Percentiles rank a stretch among this genome's conserved stretches.
phyloP scores from a whole-genome alignment of 2,797 vertebrate species.

The Pyrocephalus nanus region DNA sequence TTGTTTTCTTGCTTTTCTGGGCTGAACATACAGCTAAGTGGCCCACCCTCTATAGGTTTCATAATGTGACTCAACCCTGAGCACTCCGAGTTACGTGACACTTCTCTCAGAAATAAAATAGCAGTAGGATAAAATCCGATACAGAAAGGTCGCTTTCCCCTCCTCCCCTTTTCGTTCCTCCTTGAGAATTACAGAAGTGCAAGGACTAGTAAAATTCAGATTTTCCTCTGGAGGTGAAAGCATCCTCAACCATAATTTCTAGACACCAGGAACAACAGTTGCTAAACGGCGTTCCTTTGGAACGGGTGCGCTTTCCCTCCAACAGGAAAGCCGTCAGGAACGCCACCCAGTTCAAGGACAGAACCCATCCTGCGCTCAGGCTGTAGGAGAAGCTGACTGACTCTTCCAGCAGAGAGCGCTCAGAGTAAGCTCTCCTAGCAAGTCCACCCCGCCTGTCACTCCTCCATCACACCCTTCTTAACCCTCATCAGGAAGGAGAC shows the following conservation, averaged over 20 bases:
- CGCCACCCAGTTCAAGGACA: accelerated
- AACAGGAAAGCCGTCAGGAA: accelerated
- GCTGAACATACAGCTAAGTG: accelerated
- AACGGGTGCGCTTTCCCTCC: accelerated
- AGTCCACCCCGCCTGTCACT: accelerated
- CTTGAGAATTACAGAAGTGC: background rate
- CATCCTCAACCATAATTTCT: background rate
- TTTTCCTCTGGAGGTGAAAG: background rate
- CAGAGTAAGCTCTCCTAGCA: background rate
- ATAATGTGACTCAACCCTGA: background rate
- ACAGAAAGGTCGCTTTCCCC: background rate
- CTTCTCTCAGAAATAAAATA: background rate
- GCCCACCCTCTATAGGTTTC: accelerated
- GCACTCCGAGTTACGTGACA: background rate
- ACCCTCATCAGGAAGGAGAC: background rate
- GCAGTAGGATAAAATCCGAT: background rate
- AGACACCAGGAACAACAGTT: background rate
- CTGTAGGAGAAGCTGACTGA: accelerated
- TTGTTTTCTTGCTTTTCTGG: background rate
- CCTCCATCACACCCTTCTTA: accelerated
- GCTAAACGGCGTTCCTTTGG: background rate
- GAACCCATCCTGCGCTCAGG: accelerated
- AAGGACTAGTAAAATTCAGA: background rate
- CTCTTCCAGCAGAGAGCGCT: accelerated
- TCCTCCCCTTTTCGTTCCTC: accelerated